Evolutionary conservation across 2,113 vertebrate species (phyloP).

Genomic region (Clinocottus analis): DNA sequence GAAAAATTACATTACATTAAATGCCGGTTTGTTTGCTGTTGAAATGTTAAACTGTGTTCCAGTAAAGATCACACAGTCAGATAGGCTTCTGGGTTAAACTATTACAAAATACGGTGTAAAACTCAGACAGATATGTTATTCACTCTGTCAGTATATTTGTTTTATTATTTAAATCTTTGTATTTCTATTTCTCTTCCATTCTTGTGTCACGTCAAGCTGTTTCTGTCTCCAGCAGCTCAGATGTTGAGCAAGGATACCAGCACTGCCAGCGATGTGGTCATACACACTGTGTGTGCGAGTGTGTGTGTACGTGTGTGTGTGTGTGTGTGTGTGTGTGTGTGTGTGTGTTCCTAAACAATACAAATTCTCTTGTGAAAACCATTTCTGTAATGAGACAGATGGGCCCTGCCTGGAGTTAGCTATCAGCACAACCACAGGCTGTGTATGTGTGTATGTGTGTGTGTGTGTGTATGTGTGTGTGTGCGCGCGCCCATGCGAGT

Average conservation of each 20-base stretch:
- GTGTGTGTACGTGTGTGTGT: slow-evolving; percentile 13
- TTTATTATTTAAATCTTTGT: slow-evolving; percentile 31
- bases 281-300: not conserved
- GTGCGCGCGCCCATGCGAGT: too few species aligned
- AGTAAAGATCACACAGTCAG: slow-evolving; percentile 8
- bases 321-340: slow-evolving; percentile 30
- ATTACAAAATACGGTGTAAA: slow-evolving; percentile 44
- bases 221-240: slow-evolving; percentile 53
- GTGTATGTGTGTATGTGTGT: slow-evolving; percentile 39
- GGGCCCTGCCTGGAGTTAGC: slow-evolving; percentile 70
- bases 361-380: slow-evolving; percentile 69
- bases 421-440: slow-evolving; percentile 71
- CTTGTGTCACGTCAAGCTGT: slow-evolving; percentile 46
- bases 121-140: slow-evolving; percentile 19
- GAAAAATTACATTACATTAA: not conserved
- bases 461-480: slow-evolving; percentile 38
- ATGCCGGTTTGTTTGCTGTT: not conserved
- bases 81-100: slow-evolving; percentile 31
- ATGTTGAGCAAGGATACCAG: slow-evolving; percentile 55
- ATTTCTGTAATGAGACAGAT: slow-evolving; percentile 78
- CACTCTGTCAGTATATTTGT: slow-evolving; percentile 25
- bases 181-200: slow-evolving; percentile 37
- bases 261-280: slow-evolving; percentile 53
- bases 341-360: slow-evolving; percentile 67
- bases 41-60: not conserved